These are phyloP conservation scores for Lycorma delicatula DNA, from an alignment of 1,140 invertebrate genomes.

Conservation along the genomic window DNA sequence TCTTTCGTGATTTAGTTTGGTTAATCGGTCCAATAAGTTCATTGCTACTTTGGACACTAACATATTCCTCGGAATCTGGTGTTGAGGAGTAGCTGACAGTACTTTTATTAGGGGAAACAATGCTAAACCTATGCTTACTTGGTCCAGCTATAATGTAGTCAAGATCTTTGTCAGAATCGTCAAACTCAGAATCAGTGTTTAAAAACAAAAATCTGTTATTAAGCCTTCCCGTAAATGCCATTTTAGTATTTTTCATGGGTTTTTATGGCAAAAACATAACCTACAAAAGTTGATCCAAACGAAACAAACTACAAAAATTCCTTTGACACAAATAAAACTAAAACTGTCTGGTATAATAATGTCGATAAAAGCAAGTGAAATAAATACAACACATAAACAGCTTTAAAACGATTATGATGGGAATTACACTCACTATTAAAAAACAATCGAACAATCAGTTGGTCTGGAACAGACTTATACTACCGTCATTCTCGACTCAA, in stretches of 20 bases:
- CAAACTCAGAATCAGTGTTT: slow-evolving; percentile 2
- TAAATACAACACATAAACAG: not conserved
- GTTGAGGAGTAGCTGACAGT: slow-evolving; percentile 1
- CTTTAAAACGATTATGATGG: not conserved
- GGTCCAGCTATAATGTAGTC: not conserved
- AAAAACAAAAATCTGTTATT: not conserved
- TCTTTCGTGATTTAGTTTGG: not conserved
- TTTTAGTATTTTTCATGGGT: no score
- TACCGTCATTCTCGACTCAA: not conserved
- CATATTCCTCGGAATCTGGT: not conserved
- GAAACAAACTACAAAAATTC: not conserved
- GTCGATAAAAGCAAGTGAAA: not conserved
- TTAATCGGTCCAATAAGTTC: not conserved
- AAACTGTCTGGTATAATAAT: not conserved
- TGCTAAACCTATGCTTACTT: not conserved
- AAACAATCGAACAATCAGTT: no score
- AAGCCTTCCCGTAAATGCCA: not conserved
- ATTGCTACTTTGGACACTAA: not conserved
- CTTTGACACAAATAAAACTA: not conserved
- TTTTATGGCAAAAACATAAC: no score
- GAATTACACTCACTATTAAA: no score
- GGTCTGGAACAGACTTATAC: no score
- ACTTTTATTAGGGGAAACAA: not conserved
- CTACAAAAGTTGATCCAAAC: not conserved
- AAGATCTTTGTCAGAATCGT: not conserved